A percentile compares a stretch with the other conserved stretches of the same genome.
Evolutionary conservation across 2,888 invertebrate genomes (phyloP).

Genomic region (Drosophila mayaguana): DNA sequence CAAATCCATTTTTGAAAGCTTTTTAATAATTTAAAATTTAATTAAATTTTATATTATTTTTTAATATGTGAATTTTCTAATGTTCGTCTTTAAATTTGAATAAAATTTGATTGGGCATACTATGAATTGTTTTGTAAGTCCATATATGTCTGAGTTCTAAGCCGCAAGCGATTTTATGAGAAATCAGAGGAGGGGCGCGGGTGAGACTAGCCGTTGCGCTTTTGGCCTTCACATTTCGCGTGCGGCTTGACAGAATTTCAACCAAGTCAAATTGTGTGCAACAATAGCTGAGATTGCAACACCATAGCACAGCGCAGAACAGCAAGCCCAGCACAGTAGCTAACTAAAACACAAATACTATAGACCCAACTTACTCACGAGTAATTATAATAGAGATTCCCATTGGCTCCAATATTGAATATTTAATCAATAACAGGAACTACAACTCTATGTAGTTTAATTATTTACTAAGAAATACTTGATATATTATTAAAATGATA

Average conservation of each 20-base stretch:
- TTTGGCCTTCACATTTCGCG: constrained; percentile 62
- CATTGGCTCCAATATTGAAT: constrained; percentile 9
- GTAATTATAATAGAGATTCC: constrained; percentile 13
- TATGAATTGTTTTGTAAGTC: constrained; percentile 5
- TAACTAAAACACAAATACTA: constrained; percentile 28
- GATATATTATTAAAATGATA: neutral
- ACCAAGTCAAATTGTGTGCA: constrained; percentile 52
- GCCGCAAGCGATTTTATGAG: constrained; percentile 26
- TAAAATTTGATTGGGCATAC: neutral
- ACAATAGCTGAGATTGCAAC: constrained; percentile 52
- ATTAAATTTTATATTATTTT: neutral
- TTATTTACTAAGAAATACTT: neutral
- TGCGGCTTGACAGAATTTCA: constrained; percentile 59
- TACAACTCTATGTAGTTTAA: neutral
- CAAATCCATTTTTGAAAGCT: neutral
- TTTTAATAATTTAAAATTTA: neutral
- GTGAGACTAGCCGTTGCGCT: constrained; percentile 19
- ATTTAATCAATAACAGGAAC: constrained; percentile 19
- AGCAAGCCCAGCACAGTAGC: constrained; percentile 26
- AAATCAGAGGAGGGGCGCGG: constrained; percentile 11
- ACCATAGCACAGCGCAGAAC: constrained; percentile 16
- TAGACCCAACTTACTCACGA: constrained; percentile 10
- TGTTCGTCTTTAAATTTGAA: neutral
- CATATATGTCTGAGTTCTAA: constrained; percentile 27
- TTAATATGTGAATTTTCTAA: neutral